Evolutionary conservation across 2,888 invertebrate genomes (phyloP).

Genomic region (Bellardia pandia): DNA sequence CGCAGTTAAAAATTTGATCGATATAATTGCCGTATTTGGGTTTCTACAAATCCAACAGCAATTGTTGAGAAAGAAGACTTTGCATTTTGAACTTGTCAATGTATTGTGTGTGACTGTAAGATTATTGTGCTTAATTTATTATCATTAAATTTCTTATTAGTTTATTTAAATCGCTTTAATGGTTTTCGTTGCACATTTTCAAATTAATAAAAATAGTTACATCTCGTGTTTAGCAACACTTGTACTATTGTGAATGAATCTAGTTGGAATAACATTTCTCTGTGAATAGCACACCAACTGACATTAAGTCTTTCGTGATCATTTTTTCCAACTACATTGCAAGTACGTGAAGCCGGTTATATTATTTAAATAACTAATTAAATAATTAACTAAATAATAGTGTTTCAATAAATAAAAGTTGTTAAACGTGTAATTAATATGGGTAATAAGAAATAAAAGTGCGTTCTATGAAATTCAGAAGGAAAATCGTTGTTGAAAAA

Average conservation of each 20-base stretch:
- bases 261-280: not conserved
- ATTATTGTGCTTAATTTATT: no score
- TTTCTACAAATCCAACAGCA: no score
- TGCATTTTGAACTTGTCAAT: no score
- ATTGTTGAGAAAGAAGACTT: no score
- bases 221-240: not conserved
- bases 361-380: slow-evolving; percentile 4
- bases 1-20: no score
- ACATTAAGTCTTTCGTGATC: slow-evolving; percentile 16
- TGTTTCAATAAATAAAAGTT: not conserved
- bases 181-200: no score
- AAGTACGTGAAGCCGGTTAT: slow-evolving; percentile 5
- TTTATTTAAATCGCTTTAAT: not conserved
- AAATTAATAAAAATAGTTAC: not conserved
- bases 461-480: not conserved
- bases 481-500: not conserved
- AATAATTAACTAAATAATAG: slow-evolving; percentile 13
- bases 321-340: not conserved
- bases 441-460: not conserved
- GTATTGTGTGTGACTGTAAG: no score
- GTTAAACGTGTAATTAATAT: not conserved
- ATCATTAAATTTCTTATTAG: no score
- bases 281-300: slow-evolving; percentile 2
- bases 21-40: no score
- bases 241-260: slow-evolving; percentile 14